Evolutionary conservation across 2,113 vertebrate genomes (phyloP).

Genomic region (Cacatua alba): DNA sequence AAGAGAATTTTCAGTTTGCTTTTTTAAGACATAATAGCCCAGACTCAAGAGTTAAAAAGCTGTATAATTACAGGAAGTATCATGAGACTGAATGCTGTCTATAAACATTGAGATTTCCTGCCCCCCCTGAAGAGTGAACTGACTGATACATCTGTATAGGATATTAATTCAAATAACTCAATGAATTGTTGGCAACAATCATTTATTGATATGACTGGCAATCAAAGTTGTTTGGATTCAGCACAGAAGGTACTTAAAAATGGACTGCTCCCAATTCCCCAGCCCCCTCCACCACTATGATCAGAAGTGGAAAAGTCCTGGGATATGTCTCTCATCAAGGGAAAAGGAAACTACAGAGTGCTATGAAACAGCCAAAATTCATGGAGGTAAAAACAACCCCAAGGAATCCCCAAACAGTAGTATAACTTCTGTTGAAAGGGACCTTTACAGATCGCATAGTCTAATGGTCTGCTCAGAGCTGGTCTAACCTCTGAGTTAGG

Average conservation of each 20-base stretch:
- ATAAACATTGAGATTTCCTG: background rate
- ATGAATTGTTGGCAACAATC: background rate
- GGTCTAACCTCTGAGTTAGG: background rate
- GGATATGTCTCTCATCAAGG: background rate
- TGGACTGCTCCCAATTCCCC: background rate
- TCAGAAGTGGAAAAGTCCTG: background rate
- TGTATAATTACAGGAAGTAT: background rate
- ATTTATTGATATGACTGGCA: background rate
- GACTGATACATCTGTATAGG: background rate
- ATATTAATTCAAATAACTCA: background rate
- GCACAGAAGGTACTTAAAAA: background rate
- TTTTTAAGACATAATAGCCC: background rate
- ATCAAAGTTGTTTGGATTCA: background rate
- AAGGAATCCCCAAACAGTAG: background rate
- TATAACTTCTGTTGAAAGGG: background rate
- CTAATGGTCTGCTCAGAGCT: background rate
- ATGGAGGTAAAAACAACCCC: background rate
- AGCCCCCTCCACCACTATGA: background rate
- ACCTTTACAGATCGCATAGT: background rate
- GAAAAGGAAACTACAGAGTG: background rate
- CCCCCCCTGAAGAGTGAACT: background rate
- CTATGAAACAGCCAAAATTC: background rate
- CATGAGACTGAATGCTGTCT: background rate
- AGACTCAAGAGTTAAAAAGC: background rate
- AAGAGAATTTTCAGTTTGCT: background rate